phyloP scores from a whole-genome alignment of 2,797 vertebrate genomes.

The Megalops cyprinoides region DNA sequence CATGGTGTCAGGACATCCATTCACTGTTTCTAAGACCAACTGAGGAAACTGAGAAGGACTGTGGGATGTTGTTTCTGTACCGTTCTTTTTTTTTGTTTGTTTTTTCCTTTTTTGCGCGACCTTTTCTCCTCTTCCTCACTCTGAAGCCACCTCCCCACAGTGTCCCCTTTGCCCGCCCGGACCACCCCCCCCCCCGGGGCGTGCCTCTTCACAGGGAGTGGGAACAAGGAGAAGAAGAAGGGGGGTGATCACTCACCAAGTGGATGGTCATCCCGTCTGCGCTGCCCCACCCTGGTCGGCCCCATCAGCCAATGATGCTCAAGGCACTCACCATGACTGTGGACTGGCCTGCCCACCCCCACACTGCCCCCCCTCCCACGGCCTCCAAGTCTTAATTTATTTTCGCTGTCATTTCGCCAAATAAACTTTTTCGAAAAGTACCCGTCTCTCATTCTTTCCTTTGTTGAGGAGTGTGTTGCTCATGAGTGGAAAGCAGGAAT shows the following conservation, averaged over 20 bases:
- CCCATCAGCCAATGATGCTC: slow-evolving; percentile 53
- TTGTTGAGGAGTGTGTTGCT: neutral
- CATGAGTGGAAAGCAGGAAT: neutral
- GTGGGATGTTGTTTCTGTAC: slow-evolving; percentile 77
- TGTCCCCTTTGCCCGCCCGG: slow-evolving; percentile 42
- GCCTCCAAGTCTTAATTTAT: slow-evolving; percentile 74
- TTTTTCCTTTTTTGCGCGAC: slow-evolving; percentile 58
- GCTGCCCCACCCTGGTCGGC: slow-evolving; percentile 47
- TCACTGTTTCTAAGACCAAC: slow-evolving; percentile 71
- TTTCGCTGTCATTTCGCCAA: slow-evolving; percentile 77
- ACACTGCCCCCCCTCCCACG: slow-evolving; percentile 56
- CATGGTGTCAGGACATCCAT: slow-evolving; percentile 79
- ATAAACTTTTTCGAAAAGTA: slow-evolving; percentile 72
- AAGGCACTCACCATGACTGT: slow-evolving; percentile 53
- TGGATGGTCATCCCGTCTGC: slow-evolving; percentile 39
- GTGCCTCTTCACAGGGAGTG: slow-evolving; percentile 58
- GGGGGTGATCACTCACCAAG: slow-evolving; percentile 37
- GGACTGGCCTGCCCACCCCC: slow-evolving; percentile 75
- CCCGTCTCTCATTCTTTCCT: neutral
- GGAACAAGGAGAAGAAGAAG: slow-evolving; percentile 52
- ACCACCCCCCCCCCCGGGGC: slow-evolving; percentile 41
- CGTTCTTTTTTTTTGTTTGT: slow-evolving; percentile 65
- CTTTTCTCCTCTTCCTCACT: slow-evolving; percentile 56
- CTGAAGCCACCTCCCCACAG: slow-evolving; percentile 50
- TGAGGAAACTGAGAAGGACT: slow-evolving; percentile 74